Evolutionary conservation across 2,797 vertebrate genomes (phyloP), one percentile per base, ranked within the genome.

Genomic region (Meda fulgida): DNA sequence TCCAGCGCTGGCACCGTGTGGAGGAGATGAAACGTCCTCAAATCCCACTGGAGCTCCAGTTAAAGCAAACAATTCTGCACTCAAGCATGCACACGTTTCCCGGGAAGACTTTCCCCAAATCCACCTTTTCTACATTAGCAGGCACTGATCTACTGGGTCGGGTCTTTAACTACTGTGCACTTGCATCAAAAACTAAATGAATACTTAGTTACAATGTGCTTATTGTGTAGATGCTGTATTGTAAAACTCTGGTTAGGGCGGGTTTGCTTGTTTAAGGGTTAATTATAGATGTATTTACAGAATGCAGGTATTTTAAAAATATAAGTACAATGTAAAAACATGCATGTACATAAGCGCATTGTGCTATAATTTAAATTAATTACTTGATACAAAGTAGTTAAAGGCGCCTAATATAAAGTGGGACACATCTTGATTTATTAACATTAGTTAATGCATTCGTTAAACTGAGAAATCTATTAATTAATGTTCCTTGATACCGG

Each of bases 1-100:
- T 99, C 98, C 91, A 99, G 93, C 10, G 98, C 98, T 43, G 98
- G 98, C 71, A 99, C 98, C 0, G 98, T 99, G 91, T 99, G 98
- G 51, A 99, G 94, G 72, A 99, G 96, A 91, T 99, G 98, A 91
- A 99, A 99, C 78, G 98, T 99, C 76, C 98, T 94, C 75, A 99
- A 94, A 88, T 99, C 98, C 98, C 98, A 99, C 98, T 99, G 91
- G 89, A 84, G 55, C 0, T 67, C 43, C 29, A 53, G 90, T 93
- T 95, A 97, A 97, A 95, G 94, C 94, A 84, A 75, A 71, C 46
- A 88, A 78, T 21, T 51, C 23, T 9, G 14, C 75, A 40, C n/a
- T 58, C 14, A 3, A 13, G 34, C 2, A 73, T 78, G 84, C 69
- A 16, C 81, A 87, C 86, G 51, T 53, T 75, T 53, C 78, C 40